Base-by-base conservation (phyloP, 2,888 invertebrate species). In the Noctua fimbriata region DNA sequence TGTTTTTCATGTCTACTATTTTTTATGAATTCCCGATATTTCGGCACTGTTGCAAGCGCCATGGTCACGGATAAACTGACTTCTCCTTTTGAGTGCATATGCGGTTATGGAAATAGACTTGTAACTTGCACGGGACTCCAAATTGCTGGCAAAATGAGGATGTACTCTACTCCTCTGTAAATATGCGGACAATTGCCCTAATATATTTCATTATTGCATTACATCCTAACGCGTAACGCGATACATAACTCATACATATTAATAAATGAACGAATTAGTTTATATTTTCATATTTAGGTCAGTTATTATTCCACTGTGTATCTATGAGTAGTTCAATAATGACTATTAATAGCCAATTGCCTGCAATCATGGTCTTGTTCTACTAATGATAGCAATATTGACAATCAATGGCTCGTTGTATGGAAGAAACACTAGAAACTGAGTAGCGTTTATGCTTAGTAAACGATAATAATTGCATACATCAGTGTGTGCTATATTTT, bases 311-410 rank as follows among this genome's bases (percentile, higher is more conserved):
- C n/a, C 49, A 69, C 52, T 52, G 32, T 41, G 14, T 28, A 44
- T 60, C 52, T 69, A 24, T 69, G 44, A 78, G 36, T 36, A 36
- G 36, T 1, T 41, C 52, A n/a, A 28, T 73, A 49, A 78, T 63
- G 24, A 65, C 9, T 58, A 67, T 82, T 73, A 76, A 71, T 65
- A 71, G 69, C 18, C 74, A 69, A 85, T 85, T 82, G 81, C 24
- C 32, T 52, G n/a, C 73, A 78, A 82, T 73, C 32, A 76, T 60
- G 47, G 16, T 81, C 44, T 65, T 60, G 69, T 75, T 69, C 44
- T 36, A 41, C 49, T 71, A 73, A 82, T 73, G 49, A 65, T 58
- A 55, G 18, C 55, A 69, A 75, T 74, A 71, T 67, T 73, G 21
- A 41, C 28, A 65, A 65, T 81, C 65, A 84, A 41, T 47, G 32